Evolutionary conservation across 2,797 vertebrate species (phyloP).

Genomic region (Triplophysa bombifrons): DNA sequence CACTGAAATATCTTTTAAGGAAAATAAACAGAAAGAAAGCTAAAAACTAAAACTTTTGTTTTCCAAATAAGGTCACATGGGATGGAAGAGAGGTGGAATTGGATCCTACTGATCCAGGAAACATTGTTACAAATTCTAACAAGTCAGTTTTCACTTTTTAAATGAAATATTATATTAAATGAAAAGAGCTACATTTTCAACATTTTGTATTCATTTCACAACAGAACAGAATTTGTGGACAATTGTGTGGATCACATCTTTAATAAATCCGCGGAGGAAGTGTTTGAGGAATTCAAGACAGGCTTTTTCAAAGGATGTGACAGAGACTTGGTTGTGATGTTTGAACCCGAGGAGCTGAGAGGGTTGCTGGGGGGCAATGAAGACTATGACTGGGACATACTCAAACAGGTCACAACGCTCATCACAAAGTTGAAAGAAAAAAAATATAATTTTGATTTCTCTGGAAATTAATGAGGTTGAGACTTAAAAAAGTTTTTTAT

Average conservation of each 20-base stretch:
- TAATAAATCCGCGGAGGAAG: constrained; percentile 81
- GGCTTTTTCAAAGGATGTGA: constrained; percentile 95
- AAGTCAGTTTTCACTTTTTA: constrained; percentile 59
- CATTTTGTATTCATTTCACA: constrained; percentile 18
- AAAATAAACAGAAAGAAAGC: background rate
- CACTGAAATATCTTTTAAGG: background rate
- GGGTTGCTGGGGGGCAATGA: constrained; percentile 90
- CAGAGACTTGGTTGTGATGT: constrained; percentile 84
- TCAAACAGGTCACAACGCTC: constrained; percentile 82
- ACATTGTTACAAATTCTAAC: constrained; percentile 72
- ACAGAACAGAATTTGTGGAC: constrained; percentile 73
- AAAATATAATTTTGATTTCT: no score
- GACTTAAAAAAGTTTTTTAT: no score
- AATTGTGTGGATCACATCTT: constrained; percentile 69
- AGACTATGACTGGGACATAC: constrained; percentile 89
- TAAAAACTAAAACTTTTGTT: background rate
- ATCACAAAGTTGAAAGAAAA: no score
- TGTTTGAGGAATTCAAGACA: constrained; percentile 84
- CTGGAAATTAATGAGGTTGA: no score
- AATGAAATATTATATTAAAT: background rate
- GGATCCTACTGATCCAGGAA: constrained; percentile 66
- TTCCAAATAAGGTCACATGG: constrained; percentile 66
- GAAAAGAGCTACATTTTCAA: background rate
- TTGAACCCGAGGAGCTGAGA: constrained; percentile 91
- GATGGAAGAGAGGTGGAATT: constrained; percentile 63